A percentile compares a stretch with the other conserved stretches of the same genome.
These are phyloP conservation scores for Melieria omissa DNA, from an alignment of 2,888 invertebrate genomes.

Conservation along the genomic window DNA sequence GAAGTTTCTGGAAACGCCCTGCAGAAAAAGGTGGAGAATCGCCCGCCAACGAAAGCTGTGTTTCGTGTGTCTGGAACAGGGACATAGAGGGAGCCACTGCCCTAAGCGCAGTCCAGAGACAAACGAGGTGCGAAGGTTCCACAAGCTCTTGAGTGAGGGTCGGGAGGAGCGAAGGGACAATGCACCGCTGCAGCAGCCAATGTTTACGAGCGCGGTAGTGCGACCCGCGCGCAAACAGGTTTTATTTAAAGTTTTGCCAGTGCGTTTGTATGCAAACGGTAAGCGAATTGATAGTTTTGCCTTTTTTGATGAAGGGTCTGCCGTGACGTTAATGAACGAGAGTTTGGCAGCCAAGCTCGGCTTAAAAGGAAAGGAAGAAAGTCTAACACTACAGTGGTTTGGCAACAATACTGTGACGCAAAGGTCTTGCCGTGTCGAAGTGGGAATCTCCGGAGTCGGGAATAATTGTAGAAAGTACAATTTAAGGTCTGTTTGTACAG, in stretches of 20 bases:
- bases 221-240: conserved; percentile 16
- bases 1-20: conserved; percentile 6
- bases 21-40: conserved; percentile 20
- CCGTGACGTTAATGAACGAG: not conserved
- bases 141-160: conserved; percentile 28
- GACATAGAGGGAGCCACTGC: conserved; percentile 26
- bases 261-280: conserved; percentile 6
- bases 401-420: conserved; percentile 30
- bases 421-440: conserved; percentile 6
- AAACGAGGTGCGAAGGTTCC: conserved; percentile 30
- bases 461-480: conserved; percentile 24
- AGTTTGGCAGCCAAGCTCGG: not conserved
- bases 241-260: not conserved
- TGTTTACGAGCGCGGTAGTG: conserved; percentile 16
- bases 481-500: conserved; percentile 35
- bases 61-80: conserved; percentile 25
- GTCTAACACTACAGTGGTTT: conserved; percentile 40
- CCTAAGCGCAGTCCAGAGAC: not conserved
- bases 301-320: conserved; percentile 12
- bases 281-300: not conserved
- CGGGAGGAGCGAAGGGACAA: conserved; percentile 31
- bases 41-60: conserved; percentile 23
- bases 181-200: conserved; percentile 22
- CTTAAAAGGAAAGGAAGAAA: conserved; percentile 3
- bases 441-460: conserved; percentile 37